Base-by-base conservation (phyloP, 1,140 invertebrate species). In the Antheraea pernyi region DNA sequence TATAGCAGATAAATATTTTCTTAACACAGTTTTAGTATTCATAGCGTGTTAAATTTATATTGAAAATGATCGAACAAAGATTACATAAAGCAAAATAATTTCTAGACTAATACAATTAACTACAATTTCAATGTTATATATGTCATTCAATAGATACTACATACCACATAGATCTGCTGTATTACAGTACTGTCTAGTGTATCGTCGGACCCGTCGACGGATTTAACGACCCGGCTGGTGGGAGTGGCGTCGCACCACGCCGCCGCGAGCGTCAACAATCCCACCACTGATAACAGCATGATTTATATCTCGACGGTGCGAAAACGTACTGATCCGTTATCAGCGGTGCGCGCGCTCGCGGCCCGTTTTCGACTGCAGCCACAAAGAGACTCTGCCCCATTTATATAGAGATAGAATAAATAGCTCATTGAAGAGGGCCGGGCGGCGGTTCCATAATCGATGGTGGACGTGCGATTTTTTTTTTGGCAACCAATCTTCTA, bases 381-480 rank as follows among this genome's bases (percentile, higher is more conserved):
- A 75, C 81, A 74, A 76, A 62, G 75, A 84, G 82, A 73, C 78
- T 84, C 74, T 74, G 78, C 78, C 82, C 79, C 78, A 82, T 85
- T 88, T 91, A 91, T 88, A 91, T 88, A 77, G 72, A 87, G 76
- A 82, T 83, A 81, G 74, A 79, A 72, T 77, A 30, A 79, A 72
- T 77, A 30, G 22, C 22, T 30, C 22, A 30, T 30, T 73, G 66
- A 79, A 77, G 76, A 84, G 77, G 73, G 75, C 70, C 77, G 75
- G 71, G 11, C 39, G 39, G 39, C 39, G 39, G 39, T 42, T 42
- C 39, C 39, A 42, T 42, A 11, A 42, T 42, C 39, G 39, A 42
- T 7, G 11, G 39, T 42, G 39, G 39, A 42, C 39, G 39, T 42
- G 39, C 39, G 11, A 42, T 10, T 10, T 42, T 42, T 10, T 42